Conservation (phyloP, 2,113 vertebrate genomes). For the Tetraodon nigroviridis region DNA sequence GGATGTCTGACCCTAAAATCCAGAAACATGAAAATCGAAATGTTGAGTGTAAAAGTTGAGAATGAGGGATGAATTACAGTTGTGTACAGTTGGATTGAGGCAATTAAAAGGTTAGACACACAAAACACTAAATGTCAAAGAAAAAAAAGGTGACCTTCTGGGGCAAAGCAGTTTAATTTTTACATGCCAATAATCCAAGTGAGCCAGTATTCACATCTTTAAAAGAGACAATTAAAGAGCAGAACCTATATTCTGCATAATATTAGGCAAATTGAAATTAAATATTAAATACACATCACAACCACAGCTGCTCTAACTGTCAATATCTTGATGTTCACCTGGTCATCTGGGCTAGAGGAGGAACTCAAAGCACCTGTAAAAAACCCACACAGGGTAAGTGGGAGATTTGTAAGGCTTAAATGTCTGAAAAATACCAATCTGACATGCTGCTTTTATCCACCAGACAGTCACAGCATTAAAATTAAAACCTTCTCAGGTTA, state of each 20-base stretch:
- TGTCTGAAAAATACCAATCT: neutral
- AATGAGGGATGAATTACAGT: slow-evolving; percentile 13
- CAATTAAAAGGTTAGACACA: slow-evolving; percentile 6
- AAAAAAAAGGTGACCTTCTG: no score
- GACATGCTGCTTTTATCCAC: no score
- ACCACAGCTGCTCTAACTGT: neutral
- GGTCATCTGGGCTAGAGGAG: slow-evolving; percentile 11
- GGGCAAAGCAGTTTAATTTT: no score
- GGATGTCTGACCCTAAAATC: slow-evolving; percentile 43
- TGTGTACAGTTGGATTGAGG: slow-evolving; percentile 16
- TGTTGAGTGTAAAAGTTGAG: neutral
- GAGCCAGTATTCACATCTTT: no score
- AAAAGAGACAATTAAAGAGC: neutral
- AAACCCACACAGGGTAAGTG: slow-evolving; percentile 9
- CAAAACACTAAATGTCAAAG: slow-evolving; percentile 8
- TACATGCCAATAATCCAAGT: no score
- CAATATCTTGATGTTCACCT: neutral
- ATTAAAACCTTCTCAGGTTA: no score
- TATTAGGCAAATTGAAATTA: no score
- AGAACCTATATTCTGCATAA: neutral
- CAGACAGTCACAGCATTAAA: no score
- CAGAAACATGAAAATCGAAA: slow-evolving; percentile 3
- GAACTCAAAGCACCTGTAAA: slow-evolving; percentile 17
- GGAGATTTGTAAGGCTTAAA: neutral
- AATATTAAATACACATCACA: neutral